Percentiles rank a stretch among this genome's conserved stretches.
These are phyloP conservation scores for Uloborus plumipes DNA, from an alignment of 2,888 invertebrate species.

Conservation along the genomic window DNA sequence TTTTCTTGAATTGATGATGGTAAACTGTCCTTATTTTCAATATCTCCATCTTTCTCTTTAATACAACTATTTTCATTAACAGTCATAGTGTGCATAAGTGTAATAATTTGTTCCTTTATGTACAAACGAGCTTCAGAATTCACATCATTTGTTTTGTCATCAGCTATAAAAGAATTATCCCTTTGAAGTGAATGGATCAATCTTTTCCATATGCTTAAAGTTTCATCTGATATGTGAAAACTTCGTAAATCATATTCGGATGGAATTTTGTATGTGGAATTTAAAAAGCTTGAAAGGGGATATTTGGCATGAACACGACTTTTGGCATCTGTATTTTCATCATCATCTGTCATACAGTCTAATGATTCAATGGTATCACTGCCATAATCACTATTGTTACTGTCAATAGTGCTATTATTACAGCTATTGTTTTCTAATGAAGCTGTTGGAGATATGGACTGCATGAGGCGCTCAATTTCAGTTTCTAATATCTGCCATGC, in stretches of 20 bases:
- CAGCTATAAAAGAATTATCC: slow-evolving; percentile 60
- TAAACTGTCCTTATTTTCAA: not conserved
- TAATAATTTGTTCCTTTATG: slow-evolving; percentile 66
- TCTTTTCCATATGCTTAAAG: slow-evolving; percentile 87
- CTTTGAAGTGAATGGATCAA: slow-evolving; percentile 81
- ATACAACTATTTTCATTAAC: slow-evolving; percentile 18
- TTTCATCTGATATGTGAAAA: slow-evolving; percentile 77
- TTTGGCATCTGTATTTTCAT: slow-evolving; percentile 48
- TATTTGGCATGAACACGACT: slow-evolving; percentile 27
- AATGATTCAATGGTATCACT: slow-evolving; percentile 66
- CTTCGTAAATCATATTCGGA: slow-evolving; percentile 36
- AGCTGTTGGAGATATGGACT: slow-evolving; percentile 64
- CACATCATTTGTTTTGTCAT: slow-evolving; percentile 31
- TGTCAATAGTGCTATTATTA: slow-evolving; percentile 64
- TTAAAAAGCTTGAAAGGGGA: slow-evolving; percentile 24
- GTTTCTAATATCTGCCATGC: slow-evolving; percentile 64
- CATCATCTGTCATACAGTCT: slow-evolving; percentile 64
- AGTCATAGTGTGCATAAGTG: slow-evolving; percentile 66
- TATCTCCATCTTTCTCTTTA: not conserved
- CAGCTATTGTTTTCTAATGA: slow-evolving; percentile 50
- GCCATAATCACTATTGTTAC: slow-evolving; percentile 67
- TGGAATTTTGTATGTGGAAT: slow-evolving; percentile 14
- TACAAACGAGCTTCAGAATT: slow-evolving; percentile 63
- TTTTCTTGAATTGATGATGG: slow-evolving; percentile 22
- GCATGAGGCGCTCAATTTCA: slow-evolving; percentile 65